Base-by-base conservation (phyloP, 2,113 vertebrate species). In the Anser cygnoides region DNA sequence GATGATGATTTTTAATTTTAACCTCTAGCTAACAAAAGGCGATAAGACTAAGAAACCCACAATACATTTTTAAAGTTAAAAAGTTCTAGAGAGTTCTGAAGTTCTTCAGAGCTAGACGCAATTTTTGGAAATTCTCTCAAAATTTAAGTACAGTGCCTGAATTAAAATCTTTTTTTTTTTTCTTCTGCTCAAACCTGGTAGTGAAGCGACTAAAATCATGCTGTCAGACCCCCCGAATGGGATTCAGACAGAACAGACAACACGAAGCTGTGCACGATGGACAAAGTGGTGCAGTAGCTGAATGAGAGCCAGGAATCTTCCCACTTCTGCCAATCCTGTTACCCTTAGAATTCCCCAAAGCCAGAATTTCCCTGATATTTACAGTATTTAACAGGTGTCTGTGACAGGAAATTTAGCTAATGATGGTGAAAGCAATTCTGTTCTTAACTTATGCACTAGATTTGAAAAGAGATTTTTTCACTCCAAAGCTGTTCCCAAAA, bases 181-280 rank as follows among this genome's bases (percentile, higher is more conserved):
- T 5, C 20, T 78, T 5, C n/a, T 46, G 25, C 31, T 84, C 44
- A 55, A 55, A 57, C 44, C 13, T n/a, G 14, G 26, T 28, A 46
- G 35, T 0, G 0, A 52, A 46, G 35, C 0, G 0, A 52, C 55
- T 43, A 43, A 57, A 66, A 66, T 33, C 46, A 6, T n/a, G 12
- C 21, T 13, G 15, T 55, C 35, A 87, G 49, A 81, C 17, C 10
- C 41, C 54, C 52, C 39, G 12, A 44, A 55, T n/a, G 39, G 43
- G 4, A 39, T 31, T 62, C 61, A 62, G 35, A 37, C 8, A 73
- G 63, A 92, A n/a, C 14, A 71, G 50, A 12, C 37, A 8, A 68
- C 50, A 25, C 23, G 49, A 25, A 52, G 10, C 31, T 74, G 70
- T 29, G 61, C n/a, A 57, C 13, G 44, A 50, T 13, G 31, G 46